Evolutionary conservation across 2,888 invertebrate genomes (phyloP), one percentile per base, ranked within the genome.

Genomic region (Stramonita haemastoma): DNA sequence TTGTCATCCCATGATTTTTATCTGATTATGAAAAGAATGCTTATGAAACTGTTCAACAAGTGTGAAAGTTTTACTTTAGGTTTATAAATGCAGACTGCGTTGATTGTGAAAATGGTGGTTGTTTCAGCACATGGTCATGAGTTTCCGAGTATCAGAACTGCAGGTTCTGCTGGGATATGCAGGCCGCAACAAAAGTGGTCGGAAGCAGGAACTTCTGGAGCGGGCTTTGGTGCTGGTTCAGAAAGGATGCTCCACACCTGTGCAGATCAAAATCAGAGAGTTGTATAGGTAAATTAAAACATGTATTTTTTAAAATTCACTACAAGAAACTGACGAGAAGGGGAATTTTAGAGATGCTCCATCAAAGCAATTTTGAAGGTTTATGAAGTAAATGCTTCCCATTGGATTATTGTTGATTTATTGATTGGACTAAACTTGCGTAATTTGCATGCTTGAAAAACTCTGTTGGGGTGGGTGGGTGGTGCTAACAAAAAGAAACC

Each of bases 121-220:
- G 4, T 85, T 79, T 87, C 94, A 96, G 96, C 95, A 95, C 92
- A 97, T 97, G 97, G 96, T 97, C 87, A 95, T 97, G 96, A 97
- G 97, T 95, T 98, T 98, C 96, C 97, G 98, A 94, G 98, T 98
- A 94, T 97, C 97, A 96, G 98, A 98, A 96, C 97, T 98, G 95
- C 98, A 98, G 96, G 97, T 97, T 96, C 96, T 98, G 95, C 97
- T 98, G 95, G 97, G 97, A 95, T 98, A 97, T 96, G 97, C 98
- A 93, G 98, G 98, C 93, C 97, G 97, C 96, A 98, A 97, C 95
- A 97, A 97, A 96, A 97, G 97, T 94, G 98, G 98, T 92, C 97
- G 98, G 95, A 98, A 98, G 96, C 97, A 97, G 94, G 98, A 98
- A 96, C 96, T 98, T 90, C 97, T 98, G 96, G 97, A 97, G 91